Conservation (phyloP, 2,113 vertebrate genomes). For the Daboia siamensis region DNA sequence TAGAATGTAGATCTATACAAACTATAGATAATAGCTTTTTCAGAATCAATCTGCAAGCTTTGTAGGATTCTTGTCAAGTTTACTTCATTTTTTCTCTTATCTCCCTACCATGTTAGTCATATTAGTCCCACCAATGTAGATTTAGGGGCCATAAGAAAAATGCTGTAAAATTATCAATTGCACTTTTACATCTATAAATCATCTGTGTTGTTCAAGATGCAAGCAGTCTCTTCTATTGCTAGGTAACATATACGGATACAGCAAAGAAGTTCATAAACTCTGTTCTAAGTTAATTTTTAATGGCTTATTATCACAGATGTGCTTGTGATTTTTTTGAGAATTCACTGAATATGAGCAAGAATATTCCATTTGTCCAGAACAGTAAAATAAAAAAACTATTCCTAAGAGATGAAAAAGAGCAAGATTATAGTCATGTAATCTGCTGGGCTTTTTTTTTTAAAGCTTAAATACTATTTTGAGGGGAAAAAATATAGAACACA, state of each 20-base stretch:
- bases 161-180: background rate
- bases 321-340: constrained; percentile 40
- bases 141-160: background rate
- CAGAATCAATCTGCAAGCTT: background rate
- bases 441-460: constrained; percentile 19
- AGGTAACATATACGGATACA: constrained; percentile 21
- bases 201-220: background rate
- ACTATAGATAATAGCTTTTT: background rate
- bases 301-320: constrained; percentile 20
- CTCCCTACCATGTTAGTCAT: background rate
- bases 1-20: background rate
- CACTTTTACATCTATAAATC: background rate
- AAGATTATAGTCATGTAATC: constrained; percentile 26
- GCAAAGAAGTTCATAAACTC: background rate
- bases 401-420: constrained; percentile 45
- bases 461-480: constrained; percentile 58
- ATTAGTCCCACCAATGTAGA: background rate
- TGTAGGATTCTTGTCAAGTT: background rate
- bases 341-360: constrained; percentile 38
- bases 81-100: background rate
- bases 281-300: constrained; percentile 22
- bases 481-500: constrained; percentile 38
- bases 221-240: constrained; percentile 10
- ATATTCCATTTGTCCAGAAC: constrained; percentile 20
- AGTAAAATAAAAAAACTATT: constrained; percentile 47